Conservation (phyloP, 2,888 invertebrate species). For the Mechanitis mazaeus region DNA sequence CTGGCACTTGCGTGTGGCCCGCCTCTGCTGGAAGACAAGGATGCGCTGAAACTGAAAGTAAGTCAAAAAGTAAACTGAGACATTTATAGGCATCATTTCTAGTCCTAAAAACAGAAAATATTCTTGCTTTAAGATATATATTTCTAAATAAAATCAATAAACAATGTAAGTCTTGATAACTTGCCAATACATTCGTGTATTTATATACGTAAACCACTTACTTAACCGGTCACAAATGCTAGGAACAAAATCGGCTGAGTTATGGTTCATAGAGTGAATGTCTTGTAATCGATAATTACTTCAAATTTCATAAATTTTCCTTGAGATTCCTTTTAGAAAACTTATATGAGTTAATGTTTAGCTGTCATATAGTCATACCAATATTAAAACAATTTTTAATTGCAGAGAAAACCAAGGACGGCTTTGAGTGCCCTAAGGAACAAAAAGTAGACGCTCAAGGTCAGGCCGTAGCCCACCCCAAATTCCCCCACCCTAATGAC, state of each 20-base stretch:
- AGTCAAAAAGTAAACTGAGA: constrained; percentile 38
- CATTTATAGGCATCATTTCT: no score
- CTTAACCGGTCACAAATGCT: constrained; percentile 15
- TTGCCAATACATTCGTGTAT: constrained; percentile 14
- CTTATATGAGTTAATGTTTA: background rate
- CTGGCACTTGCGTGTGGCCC: constrained; percentile 94
- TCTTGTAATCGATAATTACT: background rate
- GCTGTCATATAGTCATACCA: background rate
- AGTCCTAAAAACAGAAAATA: no score
- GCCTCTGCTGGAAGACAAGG: constrained; percentile 86
- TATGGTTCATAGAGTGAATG: background rate
- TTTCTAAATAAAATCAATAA: background rate
- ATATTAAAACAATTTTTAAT: constrained; percentile 24
- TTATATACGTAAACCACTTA: constrained; percentile 20
- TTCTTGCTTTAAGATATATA: no score
- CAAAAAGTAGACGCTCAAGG: constrained; percentile 80
- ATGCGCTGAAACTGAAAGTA: constrained; percentile 77
- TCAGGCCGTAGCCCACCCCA: constrained; percentile 87
- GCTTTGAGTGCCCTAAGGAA: constrained; percentile 89
- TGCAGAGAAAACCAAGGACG: constrained; percentile 86
- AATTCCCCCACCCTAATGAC: constrained; percentile 89
- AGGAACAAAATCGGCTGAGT: background rate
- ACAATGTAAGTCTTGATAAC: background rate
- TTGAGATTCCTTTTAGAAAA: no score
- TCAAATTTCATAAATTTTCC: background rate